Percentiles rank a stretch among this genome's conserved stretches.
phyloP scores from a whole-genome alignment of 2,797 vertebrate species.

The Arnoldichthys spilopterus region DNA sequence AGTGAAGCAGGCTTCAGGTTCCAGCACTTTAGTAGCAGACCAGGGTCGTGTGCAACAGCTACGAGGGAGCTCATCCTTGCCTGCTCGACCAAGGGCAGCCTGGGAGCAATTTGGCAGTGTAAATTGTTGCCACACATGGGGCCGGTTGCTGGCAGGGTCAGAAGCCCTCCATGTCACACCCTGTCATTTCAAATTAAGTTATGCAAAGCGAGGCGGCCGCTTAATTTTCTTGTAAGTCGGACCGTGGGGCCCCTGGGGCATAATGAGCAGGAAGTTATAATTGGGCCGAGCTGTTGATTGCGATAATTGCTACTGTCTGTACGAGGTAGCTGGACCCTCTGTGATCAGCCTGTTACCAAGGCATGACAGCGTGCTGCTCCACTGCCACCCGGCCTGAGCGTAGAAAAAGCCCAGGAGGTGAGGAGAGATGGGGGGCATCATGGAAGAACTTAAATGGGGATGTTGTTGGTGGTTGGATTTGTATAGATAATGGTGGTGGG shows the following conservation, averaged over 20 bases:
- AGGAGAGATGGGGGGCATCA: conserved; percentile 3
- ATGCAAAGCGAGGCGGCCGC: conserved; percentile 84
- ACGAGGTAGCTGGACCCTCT: conserved; percentile 72
- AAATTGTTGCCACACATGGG: conserved; percentile 92
- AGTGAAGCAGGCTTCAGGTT: conserved; percentile 14
- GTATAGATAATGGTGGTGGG: conserved; percentile 31
- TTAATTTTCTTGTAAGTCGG: conserved; percentile 72
- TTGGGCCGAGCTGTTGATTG: conserved; percentile 92
- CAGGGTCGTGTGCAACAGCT: conserved; percentile 6
- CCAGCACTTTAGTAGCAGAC: neutral
- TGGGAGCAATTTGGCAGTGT: conserved; percentile 74
- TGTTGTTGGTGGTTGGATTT: conserved; percentile 22
- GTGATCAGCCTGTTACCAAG: conserved; percentile 75
- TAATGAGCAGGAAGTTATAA: conserved; percentile 88
- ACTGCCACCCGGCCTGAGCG: conserved; percentile 40
- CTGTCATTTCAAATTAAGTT: conserved; percentile 99
- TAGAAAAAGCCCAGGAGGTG: conserved; percentile 21
- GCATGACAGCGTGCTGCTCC: conserved; percentile 65
- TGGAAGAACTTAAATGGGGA: conserved; percentile 28
- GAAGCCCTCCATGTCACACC: conserved; percentile 90
- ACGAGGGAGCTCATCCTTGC: conserved; percentile 51
- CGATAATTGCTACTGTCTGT: conserved; percentile 98
- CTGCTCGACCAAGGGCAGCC: conserved; percentile 53
- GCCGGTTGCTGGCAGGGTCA: conserved; percentile 90
- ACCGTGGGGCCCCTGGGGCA: conserved; percentile 78